phyloP scores from a whole-genome alignment of 2,888 invertebrate species.

The Tetramorium bicarinatum region DNA sequence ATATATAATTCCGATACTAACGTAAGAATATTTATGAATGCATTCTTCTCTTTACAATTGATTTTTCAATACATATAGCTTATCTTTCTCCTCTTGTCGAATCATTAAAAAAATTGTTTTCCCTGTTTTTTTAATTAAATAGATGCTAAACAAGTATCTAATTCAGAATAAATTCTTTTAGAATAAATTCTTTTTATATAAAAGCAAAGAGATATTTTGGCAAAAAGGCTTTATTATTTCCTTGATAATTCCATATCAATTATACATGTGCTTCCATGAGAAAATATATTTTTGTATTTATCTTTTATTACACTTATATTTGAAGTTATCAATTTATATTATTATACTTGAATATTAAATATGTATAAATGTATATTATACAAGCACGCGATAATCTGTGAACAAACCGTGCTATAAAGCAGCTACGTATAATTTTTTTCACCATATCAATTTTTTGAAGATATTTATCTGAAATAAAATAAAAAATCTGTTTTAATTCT shows the following conservation, averaged over 20 bases:
- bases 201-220: conserved; percentile 95
- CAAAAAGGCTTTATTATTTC: conserved; percentile 86
- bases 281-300: conserved; percentile 14
- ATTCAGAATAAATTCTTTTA: conserved; percentile 84
- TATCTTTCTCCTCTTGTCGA: background rate
- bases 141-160: background rate
- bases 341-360: no score
- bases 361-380: no score
- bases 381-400: no score
- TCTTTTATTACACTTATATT: no score
- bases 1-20: no score
- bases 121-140: background rate
- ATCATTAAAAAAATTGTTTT: background rate
- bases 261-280: background rate
- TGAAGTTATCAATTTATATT: no score
- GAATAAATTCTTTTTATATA: conserved; percentile 96
- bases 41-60: background rate
- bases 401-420: no score
- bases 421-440: no score
- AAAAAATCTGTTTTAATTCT: no score
- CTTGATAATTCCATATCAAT: background rate
- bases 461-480: no score
- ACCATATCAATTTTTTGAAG: no score
- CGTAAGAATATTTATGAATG: conserved; percentile 86
- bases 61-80: background rate